Conservation (phyloP, 2,888 invertebrate genomes). For the Conistra vaccinii region DNA sequence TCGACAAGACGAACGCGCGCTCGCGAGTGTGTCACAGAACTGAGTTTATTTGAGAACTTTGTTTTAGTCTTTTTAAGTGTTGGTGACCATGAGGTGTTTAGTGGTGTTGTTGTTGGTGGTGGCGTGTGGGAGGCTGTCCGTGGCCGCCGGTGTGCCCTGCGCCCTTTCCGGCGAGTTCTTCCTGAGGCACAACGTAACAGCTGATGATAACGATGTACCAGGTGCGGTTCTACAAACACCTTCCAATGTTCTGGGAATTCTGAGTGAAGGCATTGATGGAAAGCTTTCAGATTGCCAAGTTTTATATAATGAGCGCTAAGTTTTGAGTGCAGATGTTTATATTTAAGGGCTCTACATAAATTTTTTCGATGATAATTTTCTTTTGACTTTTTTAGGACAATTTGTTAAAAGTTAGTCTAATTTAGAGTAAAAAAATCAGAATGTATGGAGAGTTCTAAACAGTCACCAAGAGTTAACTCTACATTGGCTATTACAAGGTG, state of each 20-base stretch:
- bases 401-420: not conserved
- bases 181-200: conserved; percentile 86
- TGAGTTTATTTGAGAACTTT: conserved; percentile 76
- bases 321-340: conserved; percentile 30
- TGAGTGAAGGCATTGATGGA: conserved; percentile 45
- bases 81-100: conserved; percentile 88
- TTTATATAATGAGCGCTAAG: conserved; percentile 39
- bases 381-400: not conserved
- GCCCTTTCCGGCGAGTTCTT: conserved; percentile 83
- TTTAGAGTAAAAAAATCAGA: not conserved
- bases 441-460: not conserved
- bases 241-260: conserved; percentile 53
- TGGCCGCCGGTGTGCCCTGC: conserved; percentile 81
- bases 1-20: conserved; percentile 76
- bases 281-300: conserved; percentile 49
- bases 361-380: not conserved
- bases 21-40: conserved; percentile 82
- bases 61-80: conserved; percentile 68
- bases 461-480: not conserved
- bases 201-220: conserved; percentile 87
- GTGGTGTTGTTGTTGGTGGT: conserved; percentile 81
- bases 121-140: conserved; percentile 75
- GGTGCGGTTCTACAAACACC: conserved; percentile 81
- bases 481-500: conserved; percentile 27
- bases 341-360: not conserved